These are phyloP conservation scores for Thamnaconus septentrionalis DNA, from an alignment of 2,113 vertebrate genomes.

Conservation along the genomic window DNA sequence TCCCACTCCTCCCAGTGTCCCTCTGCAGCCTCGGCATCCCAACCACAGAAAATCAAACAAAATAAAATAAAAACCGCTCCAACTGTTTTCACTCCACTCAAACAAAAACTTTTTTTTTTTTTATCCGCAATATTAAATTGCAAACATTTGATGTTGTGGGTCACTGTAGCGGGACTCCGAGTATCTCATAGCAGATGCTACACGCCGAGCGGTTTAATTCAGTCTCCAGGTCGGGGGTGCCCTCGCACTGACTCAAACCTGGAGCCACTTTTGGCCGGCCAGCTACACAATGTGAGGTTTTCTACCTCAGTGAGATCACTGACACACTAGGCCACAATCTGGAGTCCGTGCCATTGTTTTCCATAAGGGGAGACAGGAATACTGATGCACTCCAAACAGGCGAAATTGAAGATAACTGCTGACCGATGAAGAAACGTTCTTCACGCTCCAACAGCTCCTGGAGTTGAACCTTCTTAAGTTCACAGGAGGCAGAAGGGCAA, in stretches of 20 bases:
- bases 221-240: conserved; percentile 28
- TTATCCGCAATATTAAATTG: too few species aligned
- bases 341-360: not conserved
- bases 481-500: too few species aligned
- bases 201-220: conserved; percentile 11
- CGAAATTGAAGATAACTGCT: too few species aligned
- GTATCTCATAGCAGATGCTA: not conserved
- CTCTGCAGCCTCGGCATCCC: conserved; percentile 70
- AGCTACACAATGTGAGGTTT: conserved; percentile 55
- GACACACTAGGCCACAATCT: conserved; percentile 23
- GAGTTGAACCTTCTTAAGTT: conserved; percentile 28
- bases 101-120: not conserved
- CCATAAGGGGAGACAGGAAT: conserved; percentile 24
- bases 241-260: conserved; percentile 42
- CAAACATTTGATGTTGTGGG: not conserved
- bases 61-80: not conserved
- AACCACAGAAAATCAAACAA: conserved; percentile 43
- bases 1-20: conserved; percentile 87
- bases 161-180: not conserved
- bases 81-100: not conserved
- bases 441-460: conserved; percentile 19
- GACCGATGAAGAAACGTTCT: too few species aligned
- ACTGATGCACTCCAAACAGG: conserved; percentile 9
- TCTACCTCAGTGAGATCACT: conserved; percentile 27
- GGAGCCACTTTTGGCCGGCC: conserved; percentile 38